phyloP scores from a whole-genome alignment of 2,113 vertebrate species.

The Lontra canadensis region DNA sequence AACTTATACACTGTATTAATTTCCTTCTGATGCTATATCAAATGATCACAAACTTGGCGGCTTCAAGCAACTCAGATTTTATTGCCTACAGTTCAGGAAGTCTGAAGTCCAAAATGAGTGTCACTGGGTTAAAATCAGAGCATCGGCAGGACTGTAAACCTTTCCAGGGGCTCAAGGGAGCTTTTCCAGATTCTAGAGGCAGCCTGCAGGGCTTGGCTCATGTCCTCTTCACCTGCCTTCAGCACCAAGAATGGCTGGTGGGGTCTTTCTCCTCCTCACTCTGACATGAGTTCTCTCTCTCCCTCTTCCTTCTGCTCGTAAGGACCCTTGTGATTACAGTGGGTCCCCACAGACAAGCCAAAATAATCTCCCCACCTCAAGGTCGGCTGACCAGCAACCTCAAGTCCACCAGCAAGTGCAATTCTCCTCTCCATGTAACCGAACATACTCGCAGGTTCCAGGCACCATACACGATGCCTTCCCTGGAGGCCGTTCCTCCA shows the following conservation, averaged over 20 bases:
- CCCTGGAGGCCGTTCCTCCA: not conserved
- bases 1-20: not conserved
- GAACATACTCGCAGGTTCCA: not conserved
- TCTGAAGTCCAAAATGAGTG: not conserved
- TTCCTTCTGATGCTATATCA: not conserved
- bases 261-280: not conserved
- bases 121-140: not conserved
- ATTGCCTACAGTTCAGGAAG: not conserved
- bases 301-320: not conserved
- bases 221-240: not conserved
- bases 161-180: not conserved
- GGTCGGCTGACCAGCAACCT: not conserved
- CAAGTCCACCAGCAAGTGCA: not conserved
- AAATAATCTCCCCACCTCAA: not conserved
- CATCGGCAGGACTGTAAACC: not conserved
- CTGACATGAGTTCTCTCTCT: not conserved
- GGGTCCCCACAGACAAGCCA: not conserved
- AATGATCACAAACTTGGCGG: not conserved
- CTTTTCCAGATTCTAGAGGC: not conserved
- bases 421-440: not conserved
- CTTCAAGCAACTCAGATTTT: not conserved
- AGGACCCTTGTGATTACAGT: not conserved
- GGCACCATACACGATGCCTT: not conserved
- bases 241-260: not conserved
- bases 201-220: not conserved